These are phyloP conservation scores for Solenopsis fugax DNA, from an alignment of 1,140 invertebrate genomes.

Conservation along the genomic window DNA sequence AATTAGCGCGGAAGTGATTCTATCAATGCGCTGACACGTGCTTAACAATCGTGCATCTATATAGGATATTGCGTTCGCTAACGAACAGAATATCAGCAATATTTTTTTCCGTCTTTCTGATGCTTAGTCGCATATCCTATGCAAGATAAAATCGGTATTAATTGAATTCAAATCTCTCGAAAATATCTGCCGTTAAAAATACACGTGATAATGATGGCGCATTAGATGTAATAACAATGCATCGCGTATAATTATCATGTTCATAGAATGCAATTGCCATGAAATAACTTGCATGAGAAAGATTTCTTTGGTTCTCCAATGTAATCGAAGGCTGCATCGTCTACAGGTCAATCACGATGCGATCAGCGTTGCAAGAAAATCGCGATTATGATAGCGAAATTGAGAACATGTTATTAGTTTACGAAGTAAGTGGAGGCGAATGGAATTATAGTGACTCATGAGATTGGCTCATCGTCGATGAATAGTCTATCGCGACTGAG, in stretches of 20 bases:
- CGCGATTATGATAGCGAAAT: slow-evolving; percentile 41
- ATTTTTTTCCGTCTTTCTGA: not conserved
- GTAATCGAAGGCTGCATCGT: not conserved
- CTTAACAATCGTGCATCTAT: not conserved
- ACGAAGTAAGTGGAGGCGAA: not conserved
- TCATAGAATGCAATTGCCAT: slow-evolving; percentile 6
- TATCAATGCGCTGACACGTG: slow-evolving; percentile 15
- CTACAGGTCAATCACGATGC: not conserved
- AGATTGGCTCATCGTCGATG: slow-evolving; percentile 41
- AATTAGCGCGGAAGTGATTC: slow-evolving; percentile 27
- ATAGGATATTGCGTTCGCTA: not conserved
- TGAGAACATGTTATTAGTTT: slow-evolving; percentile 56
- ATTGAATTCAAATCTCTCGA: not conserved
- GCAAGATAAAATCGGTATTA: slow-evolving; percentile 5
- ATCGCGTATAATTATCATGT: not conserved
- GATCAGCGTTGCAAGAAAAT: slow-evolving; percentile 16
- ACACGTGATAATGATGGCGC: not conserved
- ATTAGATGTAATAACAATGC: not conserved
- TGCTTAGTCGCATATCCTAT: not conserved
- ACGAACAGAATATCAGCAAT: slow-evolving; percentile 13
- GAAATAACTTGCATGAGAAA: not conserved
- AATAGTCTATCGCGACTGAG: slow-evolving; percentile 18
- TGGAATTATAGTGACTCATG: slow-evolving; percentile 53
- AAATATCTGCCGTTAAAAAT: slow-evolving; percentile 2
- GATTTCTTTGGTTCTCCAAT: not conserved